Conservation (phyloP, 2,113 vertebrate genomes). For the Chaetops frenatus region DNA sequence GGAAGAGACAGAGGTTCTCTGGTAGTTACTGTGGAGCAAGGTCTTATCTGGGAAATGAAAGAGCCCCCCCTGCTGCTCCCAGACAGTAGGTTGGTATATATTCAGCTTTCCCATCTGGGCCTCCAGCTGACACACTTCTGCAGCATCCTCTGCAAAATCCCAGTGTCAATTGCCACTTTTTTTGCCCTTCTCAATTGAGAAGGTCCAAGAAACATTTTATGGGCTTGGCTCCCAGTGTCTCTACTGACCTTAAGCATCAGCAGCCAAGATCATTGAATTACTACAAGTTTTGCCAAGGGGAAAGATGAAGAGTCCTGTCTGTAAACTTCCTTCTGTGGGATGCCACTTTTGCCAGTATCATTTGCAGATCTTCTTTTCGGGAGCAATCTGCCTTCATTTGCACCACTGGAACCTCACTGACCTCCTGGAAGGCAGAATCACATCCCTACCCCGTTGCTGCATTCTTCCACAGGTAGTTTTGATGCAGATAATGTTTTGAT, state of each 20-base stretch:
- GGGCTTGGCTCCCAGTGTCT: neutral
- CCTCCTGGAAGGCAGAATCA: neutral
- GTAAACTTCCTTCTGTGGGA: neutral
- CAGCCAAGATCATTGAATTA: neutral
- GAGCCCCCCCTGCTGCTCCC: neutral
- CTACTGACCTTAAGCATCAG: neutral
- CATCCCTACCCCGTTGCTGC: neutral
- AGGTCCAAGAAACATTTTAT: neutral
- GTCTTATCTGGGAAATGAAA: neutral
- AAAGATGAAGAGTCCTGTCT: neutral
- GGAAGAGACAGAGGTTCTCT: neutral
- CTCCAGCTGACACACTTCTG: neutral
- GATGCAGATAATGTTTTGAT: neutral
- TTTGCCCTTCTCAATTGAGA: neutral
- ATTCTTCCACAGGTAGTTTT: neutral
- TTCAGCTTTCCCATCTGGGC: neutral
- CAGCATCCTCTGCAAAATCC: neutral
- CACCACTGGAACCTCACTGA: neutral
- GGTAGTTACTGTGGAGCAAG: neutral
- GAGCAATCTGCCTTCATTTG: neutral
- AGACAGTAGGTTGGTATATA: neutral
- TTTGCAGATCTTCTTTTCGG: neutral
- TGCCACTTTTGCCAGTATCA: neutral
- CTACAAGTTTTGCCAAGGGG: neutral
- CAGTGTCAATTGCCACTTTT: neutral